A percentile compares a stretch with the other conserved stretches of the same genome.
phyloP scores from a whole-genome alignment of 1,140 invertebrate genomes.

The Trichonephila clavipes region DNA sequence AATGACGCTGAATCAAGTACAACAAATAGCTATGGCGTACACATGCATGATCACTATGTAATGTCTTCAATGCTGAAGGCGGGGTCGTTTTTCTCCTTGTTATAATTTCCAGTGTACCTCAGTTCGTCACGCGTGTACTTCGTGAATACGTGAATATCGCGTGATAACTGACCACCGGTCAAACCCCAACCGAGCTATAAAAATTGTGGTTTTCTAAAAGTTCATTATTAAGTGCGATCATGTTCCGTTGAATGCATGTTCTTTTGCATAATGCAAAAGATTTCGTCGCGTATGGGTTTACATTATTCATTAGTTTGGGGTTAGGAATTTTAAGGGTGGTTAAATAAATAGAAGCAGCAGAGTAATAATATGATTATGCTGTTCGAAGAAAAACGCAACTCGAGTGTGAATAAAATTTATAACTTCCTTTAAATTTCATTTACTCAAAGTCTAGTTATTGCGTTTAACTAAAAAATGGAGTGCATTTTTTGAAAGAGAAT shows the following conservation, averaged over 20 bases:
- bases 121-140: background rate
- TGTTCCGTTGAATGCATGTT: conserved; percentile 1
- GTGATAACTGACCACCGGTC: conserved; percentile 36
- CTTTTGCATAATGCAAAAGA: conserved; percentile 50
- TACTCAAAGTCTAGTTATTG: conserved; percentile 12
- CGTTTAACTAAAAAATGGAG: background rate
- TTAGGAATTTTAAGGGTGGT: conserved; percentile 21
- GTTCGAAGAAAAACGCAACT: background rate
- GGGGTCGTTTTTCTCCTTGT: conserved; percentile 14
- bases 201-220: conserved; percentile 34
- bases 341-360: conserved; percentile 28
- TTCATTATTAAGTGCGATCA: conserved; percentile 24
- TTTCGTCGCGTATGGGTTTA: conserved; percentile 27
- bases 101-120: background rate
- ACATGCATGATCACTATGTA: background rate
- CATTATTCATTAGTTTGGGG: conserved; percentile 31
- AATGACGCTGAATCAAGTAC: background rate
- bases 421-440: background rate
- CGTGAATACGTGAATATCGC: conserved; percentile 13
- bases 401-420: conserved; percentile 19
- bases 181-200: conserved; percentile 10
- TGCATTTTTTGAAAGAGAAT: background rate
- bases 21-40: background rate
- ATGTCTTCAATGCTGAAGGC: background rate
- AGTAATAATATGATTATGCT: conserved; percentile 36